Evolutionary conservation across 1,140 invertebrate species (phyloP), one percentile per base, ranked within the genome.

Genomic region (Holotrichia oblita): DNA sequence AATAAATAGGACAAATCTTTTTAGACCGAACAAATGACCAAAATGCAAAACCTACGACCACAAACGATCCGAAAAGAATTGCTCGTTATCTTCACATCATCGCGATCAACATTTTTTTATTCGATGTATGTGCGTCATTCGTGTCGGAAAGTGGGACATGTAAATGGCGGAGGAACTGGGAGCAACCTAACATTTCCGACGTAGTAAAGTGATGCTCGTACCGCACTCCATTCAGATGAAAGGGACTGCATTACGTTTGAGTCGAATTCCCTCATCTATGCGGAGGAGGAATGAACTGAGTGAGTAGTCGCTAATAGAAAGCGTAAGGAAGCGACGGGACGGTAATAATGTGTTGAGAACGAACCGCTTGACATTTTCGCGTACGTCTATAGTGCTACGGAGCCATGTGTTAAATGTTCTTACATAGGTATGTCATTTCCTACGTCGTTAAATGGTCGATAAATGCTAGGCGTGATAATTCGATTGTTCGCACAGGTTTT

Each of bases 51-150:
- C 27, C 27, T 34, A 34, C 27, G 27, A 34, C 27, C 27, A 4
- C 4, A 34, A 34, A 34, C 27, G 27, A 34, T 34, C 27, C 27
- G 27, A 2, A 34, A 4, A 34, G 4, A 34, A 34, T 34, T 34
- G 27, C 27, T 34, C 27, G 27, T 34, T 34, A 34, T 34, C 27
- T 34, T 34, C 44, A 17, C 14, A 55, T n/a, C 48, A 17, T 55
- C 98, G 93, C 97, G 97, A 99, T 94, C 97, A 87, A 34, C 27
- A 34, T 34, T 55, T 55, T 55, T 55, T 55, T 17, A 55, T 7
- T 10, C 14, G 48, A n/a, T 17, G 48, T 9, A n/a, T 48, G 10
- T 48, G 44, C 7, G 7, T 55, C 48, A 17, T 17, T 55, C 48
- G 48, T 7, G 14, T 17, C 14, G 48, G 17, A 55, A 55, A 17